Conservation (phyloP, 2,113 vertebrate genomes). For the Stigmatopora nigra region DNA sequence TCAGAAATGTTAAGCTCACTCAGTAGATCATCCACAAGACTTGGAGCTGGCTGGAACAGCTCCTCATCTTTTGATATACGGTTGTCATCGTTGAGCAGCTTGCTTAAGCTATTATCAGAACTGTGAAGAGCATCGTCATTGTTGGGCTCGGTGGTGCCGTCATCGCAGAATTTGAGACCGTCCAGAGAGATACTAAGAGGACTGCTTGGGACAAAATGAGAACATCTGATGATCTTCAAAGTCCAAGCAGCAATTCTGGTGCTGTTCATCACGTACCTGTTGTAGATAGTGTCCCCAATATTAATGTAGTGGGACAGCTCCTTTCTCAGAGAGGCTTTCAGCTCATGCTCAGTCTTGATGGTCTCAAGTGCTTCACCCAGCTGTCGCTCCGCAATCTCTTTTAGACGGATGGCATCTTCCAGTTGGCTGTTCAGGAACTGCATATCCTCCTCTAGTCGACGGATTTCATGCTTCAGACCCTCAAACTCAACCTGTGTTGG, state of each 20-base stretch:
- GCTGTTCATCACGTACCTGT: slow-evolving; percentile 41
- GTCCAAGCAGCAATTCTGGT: background rate
- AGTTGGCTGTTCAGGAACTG: slow-evolving; percentile 96
- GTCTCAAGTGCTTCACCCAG: slow-evolving; percentile 91
- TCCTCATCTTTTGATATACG: slow-evolving; percentile 78
- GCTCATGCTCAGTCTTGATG: slow-evolving; percentile 90
- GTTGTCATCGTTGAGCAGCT: slow-evolving; percentile 75
- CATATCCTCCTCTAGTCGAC: slow-evolving; percentile 88
- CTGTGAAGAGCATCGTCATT: slow-evolving; percentile 85
- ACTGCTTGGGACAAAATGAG: slow-evolving; percentile 12
- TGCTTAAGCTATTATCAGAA: slow-evolving; percentile 81
- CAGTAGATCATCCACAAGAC: slow-evolving; percentile 91
- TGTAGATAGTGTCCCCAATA: slow-evolving; percentile 81
- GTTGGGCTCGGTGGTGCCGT: slow-evolving; percentile 75
- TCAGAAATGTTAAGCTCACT: slow-evolving; percentile 97
- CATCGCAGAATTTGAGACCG: slow-evolving; percentile 86
- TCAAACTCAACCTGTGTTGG: slow-evolving; percentile 89
- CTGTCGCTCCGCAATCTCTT: slow-evolving; percentile 92
- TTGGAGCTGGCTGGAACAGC: slow-evolving; percentile 78
- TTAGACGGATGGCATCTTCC: slow-evolving; percentile 92
- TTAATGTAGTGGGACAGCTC: slow-evolving; percentile 97
- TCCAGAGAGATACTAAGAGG: slow-evolving; percentile 91
- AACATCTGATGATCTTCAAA: background rate
- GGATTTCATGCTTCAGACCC: slow-evolving; percentile 95
- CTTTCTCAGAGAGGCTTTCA: slow-evolving; percentile 92